Evolutionary conservation across 2,797 vertebrate genomes (phyloP).

Genomic region (Sebastes matsubarae): DNA sequence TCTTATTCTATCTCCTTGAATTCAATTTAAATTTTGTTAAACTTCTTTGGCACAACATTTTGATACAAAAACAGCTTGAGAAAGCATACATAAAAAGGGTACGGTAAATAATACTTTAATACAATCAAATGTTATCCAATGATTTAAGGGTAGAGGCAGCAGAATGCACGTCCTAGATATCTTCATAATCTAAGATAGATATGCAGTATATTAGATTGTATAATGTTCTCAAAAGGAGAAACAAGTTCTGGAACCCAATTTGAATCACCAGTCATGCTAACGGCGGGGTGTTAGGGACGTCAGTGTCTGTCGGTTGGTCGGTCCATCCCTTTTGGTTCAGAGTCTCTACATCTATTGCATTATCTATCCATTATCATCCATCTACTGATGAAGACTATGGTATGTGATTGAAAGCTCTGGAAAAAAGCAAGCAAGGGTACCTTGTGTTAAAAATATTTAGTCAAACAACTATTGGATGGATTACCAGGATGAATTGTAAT

Average conservation of each 20-base stretch:
- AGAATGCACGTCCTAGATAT: not conserved
- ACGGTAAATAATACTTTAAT: fast-evolving
- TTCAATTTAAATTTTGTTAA: not conserved
- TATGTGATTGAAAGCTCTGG: not conserved
- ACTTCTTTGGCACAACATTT: not conserved
- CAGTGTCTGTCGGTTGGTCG: not conserved
- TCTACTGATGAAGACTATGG: not conserved
- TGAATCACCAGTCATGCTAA: not conserved
- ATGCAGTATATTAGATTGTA: fast-evolving
- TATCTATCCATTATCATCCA: not conserved
- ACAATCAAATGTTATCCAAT: not conserved
- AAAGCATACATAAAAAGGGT: not conserved
- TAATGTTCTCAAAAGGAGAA: not conserved
- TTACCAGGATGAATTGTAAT: not conserved
- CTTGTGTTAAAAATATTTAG: not conserved
- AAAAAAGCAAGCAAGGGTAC: not conserved
- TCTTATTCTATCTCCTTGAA: not conserved
- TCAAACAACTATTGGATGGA: not conserved
- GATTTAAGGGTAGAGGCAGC: not conserved
- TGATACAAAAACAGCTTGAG: not conserved
- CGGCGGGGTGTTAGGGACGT: not conserved
- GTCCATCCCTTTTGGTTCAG: not conserved
- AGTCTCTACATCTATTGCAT: not conserved
- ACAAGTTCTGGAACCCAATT: not conserved
- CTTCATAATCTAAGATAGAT: not conserved